Conservation (phyloP, 2,888 invertebrate genomes). For the Megalurothrips usitatus region DNA sequence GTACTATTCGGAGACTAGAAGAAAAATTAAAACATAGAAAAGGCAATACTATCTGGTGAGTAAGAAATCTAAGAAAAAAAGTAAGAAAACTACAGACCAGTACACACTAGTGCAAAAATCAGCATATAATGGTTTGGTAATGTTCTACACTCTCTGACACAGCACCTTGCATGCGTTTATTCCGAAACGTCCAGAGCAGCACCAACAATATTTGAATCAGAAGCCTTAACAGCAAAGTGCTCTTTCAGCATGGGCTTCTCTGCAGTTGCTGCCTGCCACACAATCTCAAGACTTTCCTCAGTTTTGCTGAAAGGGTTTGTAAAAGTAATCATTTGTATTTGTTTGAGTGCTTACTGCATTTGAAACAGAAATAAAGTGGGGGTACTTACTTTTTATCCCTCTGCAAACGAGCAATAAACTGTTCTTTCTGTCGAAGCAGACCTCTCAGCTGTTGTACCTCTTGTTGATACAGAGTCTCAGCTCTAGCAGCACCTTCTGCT, state of each 20-base stretch:
- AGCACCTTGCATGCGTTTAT: neutral
- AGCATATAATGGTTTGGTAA: too few relatives aligned
- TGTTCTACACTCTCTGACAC: neutral
- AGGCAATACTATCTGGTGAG: too few relatives aligned
- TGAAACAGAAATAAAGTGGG: neutral
- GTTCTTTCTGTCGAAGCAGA: neutral
- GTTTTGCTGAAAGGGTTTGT: neutral
- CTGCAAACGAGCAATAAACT: slow-evolving; percentile 34
- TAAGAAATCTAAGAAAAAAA: too few relatives aligned
- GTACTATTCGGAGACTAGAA: neutral
- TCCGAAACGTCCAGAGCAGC: neutral
- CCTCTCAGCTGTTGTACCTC: slow-evolving; percentile 41
- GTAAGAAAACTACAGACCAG: too few relatives aligned
- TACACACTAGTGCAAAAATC: too few relatives aligned
- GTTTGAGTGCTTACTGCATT: neutral
- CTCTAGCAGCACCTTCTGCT: slow-evolving; percentile 46
- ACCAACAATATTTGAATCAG: neutral
- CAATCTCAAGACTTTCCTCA: slow-evolving; percentile 1
- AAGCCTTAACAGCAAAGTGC: neutral
- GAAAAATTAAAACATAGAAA: neutral
- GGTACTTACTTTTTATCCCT: neutral
- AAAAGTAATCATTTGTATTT: neutral
- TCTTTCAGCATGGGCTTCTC: neutral
- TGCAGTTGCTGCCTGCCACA: slow-evolving; percentile 1
- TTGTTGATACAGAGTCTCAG: slow-evolving; percentile 47